These are phyloP conservation scores for Stercorarius parasiticus DNA, from an alignment of 2,113 vertebrate genomes.

Conservation along the genomic window DNA sequence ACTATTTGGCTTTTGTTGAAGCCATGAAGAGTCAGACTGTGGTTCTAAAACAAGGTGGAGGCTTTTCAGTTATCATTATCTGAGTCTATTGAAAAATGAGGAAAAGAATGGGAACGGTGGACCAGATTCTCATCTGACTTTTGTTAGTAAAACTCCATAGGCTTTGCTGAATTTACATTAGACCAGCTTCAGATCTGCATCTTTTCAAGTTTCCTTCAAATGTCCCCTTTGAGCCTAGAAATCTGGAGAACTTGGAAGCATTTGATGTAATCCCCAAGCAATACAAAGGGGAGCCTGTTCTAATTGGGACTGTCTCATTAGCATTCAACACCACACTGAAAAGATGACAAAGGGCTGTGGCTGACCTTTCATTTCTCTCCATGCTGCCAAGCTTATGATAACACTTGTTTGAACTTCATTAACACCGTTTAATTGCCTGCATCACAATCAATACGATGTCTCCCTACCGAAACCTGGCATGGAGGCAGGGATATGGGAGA, in stretches of 20 bases:
- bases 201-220: constrained; percentile 64
- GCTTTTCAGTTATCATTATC: constrained; percentile 40
- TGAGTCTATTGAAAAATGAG: neutral
- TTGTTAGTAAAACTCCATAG: constrained; percentile 22
- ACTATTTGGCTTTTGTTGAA: constrained; percentile 10
- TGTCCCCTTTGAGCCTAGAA: constrained; percentile 55
- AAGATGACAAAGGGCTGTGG: constrained; percentile 40
- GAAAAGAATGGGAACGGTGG: neutral
- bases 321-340: constrained; percentile 12
- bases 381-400: constrained; percentile 71
- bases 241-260: constrained; percentile 52
- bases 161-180: constrained; percentile 49
- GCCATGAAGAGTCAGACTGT: neutral
- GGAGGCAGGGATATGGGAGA: neutral
- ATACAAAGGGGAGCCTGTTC: constrained; percentile 7
- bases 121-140: constrained; percentile 46
- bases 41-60: constrained; percentile 27
- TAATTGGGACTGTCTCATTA: constrained; percentile 47
- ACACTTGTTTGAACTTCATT: constrained; percentile 70
- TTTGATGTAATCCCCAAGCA: constrained; percentile 50
- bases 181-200: constrained; percentile 54
- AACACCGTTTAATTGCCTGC: constrained; percentile 61
- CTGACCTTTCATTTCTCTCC: constrained; percentile 68
- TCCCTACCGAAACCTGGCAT: constrained; percentile 27
- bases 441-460: constrained; percentile 75